Evolutionary conservation across 2,113 vertebrate species (phyloP), one percentile per base, ranked within the genome.

Genomic region (Calidris pugnax): DNA sequence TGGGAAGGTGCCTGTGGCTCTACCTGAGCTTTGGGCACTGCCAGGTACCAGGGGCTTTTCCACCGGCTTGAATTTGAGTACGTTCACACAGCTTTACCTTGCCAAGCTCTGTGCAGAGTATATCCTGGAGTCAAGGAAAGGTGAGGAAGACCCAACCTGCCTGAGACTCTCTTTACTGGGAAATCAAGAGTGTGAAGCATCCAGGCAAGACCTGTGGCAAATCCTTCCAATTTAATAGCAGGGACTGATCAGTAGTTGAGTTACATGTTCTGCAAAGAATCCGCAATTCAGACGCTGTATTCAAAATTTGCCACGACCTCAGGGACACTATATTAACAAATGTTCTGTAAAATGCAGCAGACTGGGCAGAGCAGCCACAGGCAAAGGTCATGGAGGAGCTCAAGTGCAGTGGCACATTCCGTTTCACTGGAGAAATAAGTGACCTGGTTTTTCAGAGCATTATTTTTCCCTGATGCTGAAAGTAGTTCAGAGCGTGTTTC

Each of bases 341-440:
- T 94, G 94, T 89, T 92, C 90, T 85, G 95, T 96, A 81, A 96
- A 97, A 96, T 63, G 82, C 90, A 93, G 72, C 96, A 93, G 95
- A 86, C 79, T 86, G 64, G 83, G 92, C 90, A 63, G 60, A 64
- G 92, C 86, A 87, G 95, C 95, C 78, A 79, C 63, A 68, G 85
- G 95, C 87, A 0, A 33, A 62, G 72, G 89, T 60, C 80, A 56
- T 76, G 23, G 28, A 79, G 48, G 35, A 51, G 63, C 81, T 76
- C 60, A 80, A 90, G 51, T 75, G 77, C 73, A 27, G 5, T 4
- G 4, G 86, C 87, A 75, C 63, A 32, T 96, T 35, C 76, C 19
- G 73, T 76, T 76, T 87, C 53, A 57, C 71, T 57, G 32, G 41
- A 83, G 63, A 94, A 90, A 68, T 7, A 89, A 89, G 56, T 93